Percentiles rank a stretch among this genome's conserved stretches.
Conservation (phyloP, 1,140 invertebrate genomes). For the Drosophila mojavensis region DNA sequence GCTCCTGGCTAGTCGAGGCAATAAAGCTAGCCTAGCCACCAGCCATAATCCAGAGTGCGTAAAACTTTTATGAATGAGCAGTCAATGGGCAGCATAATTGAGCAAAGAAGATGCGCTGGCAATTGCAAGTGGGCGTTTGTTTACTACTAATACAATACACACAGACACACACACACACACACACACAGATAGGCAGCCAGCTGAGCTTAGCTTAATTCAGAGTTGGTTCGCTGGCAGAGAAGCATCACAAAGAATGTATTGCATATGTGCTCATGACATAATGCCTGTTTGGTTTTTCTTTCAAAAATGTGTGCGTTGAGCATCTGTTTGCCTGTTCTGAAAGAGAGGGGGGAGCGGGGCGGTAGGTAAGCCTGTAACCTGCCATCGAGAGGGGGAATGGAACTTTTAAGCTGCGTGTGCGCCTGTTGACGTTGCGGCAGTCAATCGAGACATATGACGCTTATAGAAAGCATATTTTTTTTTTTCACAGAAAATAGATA, state of each 20-base stretch:
- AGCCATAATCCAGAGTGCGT: slow-evolving; percentile 17
- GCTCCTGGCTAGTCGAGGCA: too few relatives aligned
- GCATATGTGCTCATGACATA: not conserved
- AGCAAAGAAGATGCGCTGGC: slow-evolving; percentile 20
- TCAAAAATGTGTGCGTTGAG: too few relatives aligned
- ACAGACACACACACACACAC: too few relatives aligned
- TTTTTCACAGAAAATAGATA: not conserved
- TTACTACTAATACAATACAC: slow-evolving; percentile 14
- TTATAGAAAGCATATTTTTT: not conserved
- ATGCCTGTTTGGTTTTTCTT: too few relatives aligned
- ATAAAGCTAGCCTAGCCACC: too few relatives aligned
- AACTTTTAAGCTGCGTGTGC: too few relatives aligned
- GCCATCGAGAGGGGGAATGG: too few relatives aligned
- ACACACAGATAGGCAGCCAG: not conserved
- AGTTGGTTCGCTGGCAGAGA: not conserved
- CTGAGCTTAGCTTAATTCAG: slow-evolving; percentile 1
- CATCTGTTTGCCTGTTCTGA: too few relatives aligned
- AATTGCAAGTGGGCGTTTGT: slow-evolving; percentile 66
- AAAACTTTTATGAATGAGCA: slow-evolving; percentile 74
- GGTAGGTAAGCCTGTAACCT: too few relatives aligned
- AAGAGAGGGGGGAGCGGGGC: too few relatives aligned
- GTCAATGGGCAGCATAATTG: slow-evolving; percentile 57
- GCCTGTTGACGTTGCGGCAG: too few relatives aligned
- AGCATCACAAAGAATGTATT: not conserved
- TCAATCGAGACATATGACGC: not conserved